Conservation (phyloP, 2,888 invertebrate species). For the Sarcophaga rosellei region DNA sequence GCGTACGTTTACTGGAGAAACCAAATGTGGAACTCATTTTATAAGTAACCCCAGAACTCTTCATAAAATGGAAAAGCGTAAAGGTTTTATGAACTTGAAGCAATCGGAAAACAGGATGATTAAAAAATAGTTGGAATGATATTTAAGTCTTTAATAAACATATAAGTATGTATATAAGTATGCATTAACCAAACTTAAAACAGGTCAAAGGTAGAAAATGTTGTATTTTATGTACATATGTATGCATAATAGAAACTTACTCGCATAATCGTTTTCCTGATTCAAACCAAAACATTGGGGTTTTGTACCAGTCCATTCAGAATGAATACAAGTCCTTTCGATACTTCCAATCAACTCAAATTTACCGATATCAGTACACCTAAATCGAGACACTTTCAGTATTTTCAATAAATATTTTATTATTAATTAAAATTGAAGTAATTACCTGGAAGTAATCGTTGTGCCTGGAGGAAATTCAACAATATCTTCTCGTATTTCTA, state of each 20-base stretch:
- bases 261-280: slow-evolving; percentile 93
- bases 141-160: no score
- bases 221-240: no score
- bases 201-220: no score
- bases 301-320: slow-evolving; percentile 90
- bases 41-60: no score
- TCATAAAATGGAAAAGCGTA: neutral
- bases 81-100: neutral
- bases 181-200: no score
- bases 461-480: slow-evolving; percentile 91
- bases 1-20: neutral
- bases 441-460: slow-evolving; percentile 85
- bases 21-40: neutral
- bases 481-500: slow-evolving; percentile 88
- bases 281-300: slow-evolving; percentile 91
- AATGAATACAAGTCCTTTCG: slow-evolving; percentile 87
- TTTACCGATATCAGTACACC: slow-evolving; percentile 93
- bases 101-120: no score
- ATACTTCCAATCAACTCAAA: slow-evolving; percentile 90
- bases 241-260: slow-evolving; percentile 82
- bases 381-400: slow-evolving; percentile 71
- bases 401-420: no score
- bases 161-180: no score
- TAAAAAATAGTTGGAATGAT: no score
- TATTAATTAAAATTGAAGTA: neutral